A percentile compares a stretch with the other conserved stretches of the same genome.
phyloP scores from a whole-genome alignment of 1,140 invertebrate species.

The Zaprionus inermis region DNA sequence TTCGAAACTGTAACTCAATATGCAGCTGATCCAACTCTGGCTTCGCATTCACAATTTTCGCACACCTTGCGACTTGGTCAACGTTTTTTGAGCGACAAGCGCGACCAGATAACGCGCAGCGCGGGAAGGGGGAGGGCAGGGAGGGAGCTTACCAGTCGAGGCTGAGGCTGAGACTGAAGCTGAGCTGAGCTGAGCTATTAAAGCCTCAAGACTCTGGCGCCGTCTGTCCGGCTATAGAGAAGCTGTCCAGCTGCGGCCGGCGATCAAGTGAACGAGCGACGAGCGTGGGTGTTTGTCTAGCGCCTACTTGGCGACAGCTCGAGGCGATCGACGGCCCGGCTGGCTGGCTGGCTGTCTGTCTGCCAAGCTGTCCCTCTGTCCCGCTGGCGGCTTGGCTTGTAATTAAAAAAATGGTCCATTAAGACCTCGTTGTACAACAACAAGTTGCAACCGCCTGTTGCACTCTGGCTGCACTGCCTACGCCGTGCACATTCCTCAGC shows the following conservation, averaged over 20 bases:
- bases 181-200: conserved; percentile 50
- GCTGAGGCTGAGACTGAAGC: conserved; percentile 8
- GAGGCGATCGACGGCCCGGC: conserved; percentile 41
- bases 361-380: neutral
- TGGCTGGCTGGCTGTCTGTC: neutral
- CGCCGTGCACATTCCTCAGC: conserved; percentile 64
- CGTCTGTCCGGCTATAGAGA: conserved; percentile 40
- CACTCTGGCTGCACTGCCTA: conserved; percentile 57
- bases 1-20: conserved; percentile 13
- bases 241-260: conserved; percentile 26
- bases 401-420: conserved; percentile 71
- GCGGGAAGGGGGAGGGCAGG: conserved; percentile 11
- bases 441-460: conserved; percentile 37
- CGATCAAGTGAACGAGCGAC: conserved; percentile 57
- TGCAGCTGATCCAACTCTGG: conserved; percentile 11
- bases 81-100: conserved; percentile 68
- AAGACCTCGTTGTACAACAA: conserved; percentile 49
- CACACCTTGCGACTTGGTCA: conserved; percentile 66
- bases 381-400: conserved; percentile 45
- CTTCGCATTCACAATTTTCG: conserved; percentile 58
- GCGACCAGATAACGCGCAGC: conserved; percentile 78
- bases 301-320: conserved; percentile 63
- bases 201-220: conserved; percentile 47
- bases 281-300: conserved; percentile 74
- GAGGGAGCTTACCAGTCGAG: conserved; percentile 9